phyloP scores from a whole-genome alignment of 2,888 invertebrate genomes.

The Acanthosepion pharaonis region DNA sequence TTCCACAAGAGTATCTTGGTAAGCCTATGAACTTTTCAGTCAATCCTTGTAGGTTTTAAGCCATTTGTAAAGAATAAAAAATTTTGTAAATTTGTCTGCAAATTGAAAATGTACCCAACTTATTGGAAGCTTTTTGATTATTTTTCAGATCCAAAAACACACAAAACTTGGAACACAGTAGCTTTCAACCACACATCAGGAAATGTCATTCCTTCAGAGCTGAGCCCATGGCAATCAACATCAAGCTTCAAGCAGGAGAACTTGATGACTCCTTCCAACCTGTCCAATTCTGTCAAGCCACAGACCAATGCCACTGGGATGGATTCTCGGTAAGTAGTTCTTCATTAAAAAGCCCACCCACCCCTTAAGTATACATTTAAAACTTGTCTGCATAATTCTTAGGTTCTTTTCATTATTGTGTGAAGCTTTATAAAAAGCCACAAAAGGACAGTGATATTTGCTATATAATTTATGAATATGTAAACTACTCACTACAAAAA shows the following conservation, averaged over 20 bases:
- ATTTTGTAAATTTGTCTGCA: neutral
- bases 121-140: neutral
- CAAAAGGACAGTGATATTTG: too few relatives aligned
- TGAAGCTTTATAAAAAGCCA: too few relatives aligned
- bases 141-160: neutral
- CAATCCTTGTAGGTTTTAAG: too few relatives aligned
- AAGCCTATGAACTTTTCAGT: too few relatives aligned
- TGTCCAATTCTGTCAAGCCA: neutral
- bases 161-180: neutral
- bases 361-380: too few relatives aligned
- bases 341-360: neutral
- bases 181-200: neutral
- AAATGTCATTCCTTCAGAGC: neutral
- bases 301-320: constrained; percentile 13
- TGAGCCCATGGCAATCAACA: constrained; percentile 1
- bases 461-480: too few relatives aligned
- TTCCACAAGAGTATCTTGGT: too few relatives aligned
- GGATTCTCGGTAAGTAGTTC: neutral
- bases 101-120: neutral
- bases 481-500: too few relatives aligned
- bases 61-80: neutral
- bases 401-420: too few relatives aligned
- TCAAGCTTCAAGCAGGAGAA: neutral
- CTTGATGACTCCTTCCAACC: constrained; percentile 33
- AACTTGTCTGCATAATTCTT: too few relatives aligned